Conservation (phyloP, 2,113 vertebrate species). For the Hylia prasina region DNA sequence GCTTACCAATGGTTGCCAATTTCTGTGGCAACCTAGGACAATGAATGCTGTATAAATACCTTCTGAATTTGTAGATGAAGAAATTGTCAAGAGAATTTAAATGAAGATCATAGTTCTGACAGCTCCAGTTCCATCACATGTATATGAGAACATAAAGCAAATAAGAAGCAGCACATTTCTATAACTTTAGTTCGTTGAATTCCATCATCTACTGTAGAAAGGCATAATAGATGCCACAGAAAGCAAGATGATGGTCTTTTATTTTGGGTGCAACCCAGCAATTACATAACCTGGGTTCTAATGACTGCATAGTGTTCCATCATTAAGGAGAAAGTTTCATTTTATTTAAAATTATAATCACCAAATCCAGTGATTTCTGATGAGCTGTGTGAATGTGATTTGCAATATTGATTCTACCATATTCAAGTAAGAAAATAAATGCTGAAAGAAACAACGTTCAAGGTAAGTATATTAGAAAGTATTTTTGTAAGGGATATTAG, state of each 20-base stretch:
- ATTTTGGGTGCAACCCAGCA: not conserved
- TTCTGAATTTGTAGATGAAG: not conserved
- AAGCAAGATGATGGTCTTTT: not conserved
- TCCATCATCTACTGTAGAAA: not conserved
- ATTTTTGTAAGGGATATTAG: not conserved
- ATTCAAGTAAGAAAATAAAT: not conserved
- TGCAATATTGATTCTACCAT: not conserved
- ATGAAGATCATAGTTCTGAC: not conserved
- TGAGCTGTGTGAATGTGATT: not conserved
- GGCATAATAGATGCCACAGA: not conserved
- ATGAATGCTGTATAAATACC: not conserved
- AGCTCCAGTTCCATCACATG: not conserved
- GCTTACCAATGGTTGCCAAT: not conserved
- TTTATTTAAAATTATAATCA: slow-evolving; percentile 32
- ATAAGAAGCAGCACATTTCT: not conserved
- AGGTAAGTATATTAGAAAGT: not conserved
- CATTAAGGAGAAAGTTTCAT: not conserved
- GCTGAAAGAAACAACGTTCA: not conserved
- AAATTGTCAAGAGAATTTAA: not conserved
- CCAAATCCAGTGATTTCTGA: not conserved
- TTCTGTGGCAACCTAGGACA: not conserved
- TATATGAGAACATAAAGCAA: not conserved
- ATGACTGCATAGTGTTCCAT: not conserved
- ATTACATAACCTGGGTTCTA: not conserved
- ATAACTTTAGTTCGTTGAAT: not conserved